Conservation (phyloP, 2,113 vertebrate genomes). For the Hippocampus zosterae region DNA sequence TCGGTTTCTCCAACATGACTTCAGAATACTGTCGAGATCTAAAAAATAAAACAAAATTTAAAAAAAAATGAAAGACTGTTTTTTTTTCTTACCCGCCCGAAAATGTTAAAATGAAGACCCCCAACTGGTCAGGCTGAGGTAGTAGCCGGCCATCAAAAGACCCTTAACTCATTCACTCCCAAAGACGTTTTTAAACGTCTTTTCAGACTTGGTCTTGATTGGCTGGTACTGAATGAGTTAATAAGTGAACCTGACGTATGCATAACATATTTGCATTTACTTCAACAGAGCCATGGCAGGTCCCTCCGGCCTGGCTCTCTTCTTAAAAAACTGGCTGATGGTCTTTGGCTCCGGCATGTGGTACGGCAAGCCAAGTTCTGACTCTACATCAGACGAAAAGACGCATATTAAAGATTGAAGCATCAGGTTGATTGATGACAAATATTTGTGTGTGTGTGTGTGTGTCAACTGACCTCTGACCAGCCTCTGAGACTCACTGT, state of each 20-base stretch:
- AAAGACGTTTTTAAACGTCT: too few relatives aligned
- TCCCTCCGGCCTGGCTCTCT: constrained; percentile 74
- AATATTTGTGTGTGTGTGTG: background rate
- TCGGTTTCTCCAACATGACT: constrained; percentile 55
- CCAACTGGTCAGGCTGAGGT: background rate
- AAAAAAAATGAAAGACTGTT: background rate
- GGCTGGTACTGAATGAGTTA: too few relatives aligned
- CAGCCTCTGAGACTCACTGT: constrained; percentile 91
- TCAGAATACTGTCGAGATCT: constrained; percentile 85
- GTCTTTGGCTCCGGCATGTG: constrained; percentile 89
- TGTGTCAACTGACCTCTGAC: constrained; percentile 79
- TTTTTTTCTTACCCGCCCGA: background rate
- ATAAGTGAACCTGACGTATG: background rate
- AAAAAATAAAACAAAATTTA: constrained; percentile 7
- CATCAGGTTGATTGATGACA: background rate
- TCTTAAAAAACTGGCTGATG: constrained; percentile 86
- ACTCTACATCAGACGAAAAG: constrained; percentile 70
- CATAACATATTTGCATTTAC: constrained; percentile 67
- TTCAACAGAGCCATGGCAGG: constrained; percentile 86
- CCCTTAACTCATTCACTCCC: too few relatives aligned
- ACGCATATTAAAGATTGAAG: background rate
- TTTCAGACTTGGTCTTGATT: too few relatives aligned
- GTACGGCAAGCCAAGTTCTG: constrained; percentile 84
- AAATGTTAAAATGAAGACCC: background rate
- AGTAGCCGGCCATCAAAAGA: background rate